A percentile compares a stretch with the other conserved stretches of the same genome.
phyloP scores from a whole-genome alignment of 1,140 invertebrate genomes.

The Listronotus bonariensis region DNA sequence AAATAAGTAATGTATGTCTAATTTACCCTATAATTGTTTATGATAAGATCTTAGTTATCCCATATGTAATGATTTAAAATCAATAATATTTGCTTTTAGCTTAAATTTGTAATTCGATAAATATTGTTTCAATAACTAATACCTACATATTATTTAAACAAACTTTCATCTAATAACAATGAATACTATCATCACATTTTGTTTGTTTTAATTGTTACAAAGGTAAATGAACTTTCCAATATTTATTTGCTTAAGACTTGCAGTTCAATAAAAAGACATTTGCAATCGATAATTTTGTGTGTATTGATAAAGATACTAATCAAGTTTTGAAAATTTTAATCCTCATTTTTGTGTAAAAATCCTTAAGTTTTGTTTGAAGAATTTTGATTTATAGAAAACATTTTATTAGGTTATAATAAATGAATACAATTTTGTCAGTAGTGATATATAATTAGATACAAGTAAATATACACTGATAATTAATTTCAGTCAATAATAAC shows the following conservation, averaged over 20 bases:
- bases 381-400: background rate
- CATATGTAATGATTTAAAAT: background rate
- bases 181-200: background rate
- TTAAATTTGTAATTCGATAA: slow-evolving; percentile 3
- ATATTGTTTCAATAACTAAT: slow-evolving; percentile 6
- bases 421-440: no score
- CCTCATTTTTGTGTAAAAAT: background rate
- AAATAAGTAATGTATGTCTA: no score
- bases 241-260: slow-evolving; percentile 12
- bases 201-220: slow-evolving; percentile 8
- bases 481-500: no score
- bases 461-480: no score
- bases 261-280: slow-evolving; percentile 6
- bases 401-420: no score
- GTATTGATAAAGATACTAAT: slow-evolving; percentile 4
- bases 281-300: slow-evolving; percentile 9
- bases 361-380: background rate
- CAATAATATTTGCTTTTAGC: slow-evolving; percentile 7
- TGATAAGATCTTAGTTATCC: background rate
- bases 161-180: slow-evolving; percentile 4
- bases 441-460: no score
- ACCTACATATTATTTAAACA: slow-evolving; percentile 13
- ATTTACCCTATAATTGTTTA: background rate
- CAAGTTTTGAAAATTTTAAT: slow-evolving; percentile 4
- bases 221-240: slow-evolving; percentile 15